These are phyloP conservation scores for Sarcophaga rosellei DNA, from an alignment of 2,888 invertebrate genomes.

Conservation along the genomic window DNA sequence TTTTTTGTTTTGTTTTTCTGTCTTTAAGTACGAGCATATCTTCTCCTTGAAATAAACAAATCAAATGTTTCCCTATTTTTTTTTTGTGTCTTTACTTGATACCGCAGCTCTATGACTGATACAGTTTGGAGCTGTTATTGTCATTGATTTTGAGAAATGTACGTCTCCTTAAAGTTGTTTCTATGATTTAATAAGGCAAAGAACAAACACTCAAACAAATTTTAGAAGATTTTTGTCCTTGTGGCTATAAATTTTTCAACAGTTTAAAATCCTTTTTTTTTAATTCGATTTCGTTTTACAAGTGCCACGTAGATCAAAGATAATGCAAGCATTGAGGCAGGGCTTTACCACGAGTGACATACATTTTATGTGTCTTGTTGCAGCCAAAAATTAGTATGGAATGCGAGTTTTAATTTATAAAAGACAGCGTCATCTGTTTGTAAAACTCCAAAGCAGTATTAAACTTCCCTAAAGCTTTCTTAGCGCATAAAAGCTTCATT, in stretches of 20 bases:
- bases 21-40: background rate
- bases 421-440: conserved; percentile 37
- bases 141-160: conserved; percentile 51
- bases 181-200: conserved; percentile 38
- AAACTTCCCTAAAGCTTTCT: conserved; percentile 49
- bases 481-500: conserved; percentile 45
- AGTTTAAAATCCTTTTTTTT: background rate
- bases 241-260: conserved; percentile 62
- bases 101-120: conserved; percentile 40
- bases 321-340: conserved; percentile 38
- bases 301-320: conserved; percentile 61
- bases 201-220: background rate
- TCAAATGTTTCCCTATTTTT: conserved; percentile 16
- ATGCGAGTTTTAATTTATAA: background rate
- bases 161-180: conserved; percentile 44
- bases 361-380: conserved; percentile 11
- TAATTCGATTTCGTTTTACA: conserved; percentile 1
- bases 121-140: conserved; percentile 32
- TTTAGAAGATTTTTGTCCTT: conserved; percentile 4
- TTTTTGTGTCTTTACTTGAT: conserved; percentile 12
- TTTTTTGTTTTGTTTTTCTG: background rate
- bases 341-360: conserved; percentile 28
- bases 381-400: conserved; percentile 52
- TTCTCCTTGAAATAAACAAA: conserved; percentile 51
- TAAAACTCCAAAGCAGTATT: background rate